A percentile compares a stretch with the other conserved stretches of the same genome.
Evolutionary conservation across 2,113 vertebrate species (phyloP).

Genomic region (Leuciscus idus): DNA sequence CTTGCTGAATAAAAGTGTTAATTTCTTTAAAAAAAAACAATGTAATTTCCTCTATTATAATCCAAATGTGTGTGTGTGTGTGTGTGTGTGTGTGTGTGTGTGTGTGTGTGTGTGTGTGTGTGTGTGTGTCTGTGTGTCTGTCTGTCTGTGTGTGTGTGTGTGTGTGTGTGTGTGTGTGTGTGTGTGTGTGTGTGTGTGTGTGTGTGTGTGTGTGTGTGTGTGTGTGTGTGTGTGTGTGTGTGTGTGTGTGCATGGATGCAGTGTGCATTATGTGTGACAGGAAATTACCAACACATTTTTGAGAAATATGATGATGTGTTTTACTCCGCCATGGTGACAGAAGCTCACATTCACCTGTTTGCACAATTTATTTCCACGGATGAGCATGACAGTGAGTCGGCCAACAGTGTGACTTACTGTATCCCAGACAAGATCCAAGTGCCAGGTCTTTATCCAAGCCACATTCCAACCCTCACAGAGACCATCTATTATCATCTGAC

Average conservation of each 20-base stretch:
- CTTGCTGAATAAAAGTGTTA: too few species aligned
- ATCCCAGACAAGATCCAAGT: background rate
- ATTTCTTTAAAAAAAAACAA: background rate
- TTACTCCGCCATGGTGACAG: background rate
- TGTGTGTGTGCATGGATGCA: background rate
- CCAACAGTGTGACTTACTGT: conserved; percentile 5
- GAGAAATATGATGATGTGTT: conserved; percentile 10
- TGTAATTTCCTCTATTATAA: background rate
- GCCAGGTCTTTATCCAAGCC: background rate
- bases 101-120: background rate
- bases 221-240: background rate
- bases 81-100: background rate
- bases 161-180: background rate
- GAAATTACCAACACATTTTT: background rate
- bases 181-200: background rate
- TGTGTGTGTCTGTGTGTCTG: background rate
- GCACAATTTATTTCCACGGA: conserved; percentile 2
- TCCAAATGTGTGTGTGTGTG: background rate
- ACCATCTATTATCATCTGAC: conserved; percentile 20
- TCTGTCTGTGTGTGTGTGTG: background rate
- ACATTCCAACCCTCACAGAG: background rate
- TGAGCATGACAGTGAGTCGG: conserved; percentile 2
- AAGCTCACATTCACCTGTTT: conserved; percentile 2
- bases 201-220: background rate
- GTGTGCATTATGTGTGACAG: conserved; percentile 13